These are phyloP conservation scores for Anarrhichthys ocellatus DNA, from an alignment of 2,113 vertebrate species.

Conservation along the genomic window DNA sequence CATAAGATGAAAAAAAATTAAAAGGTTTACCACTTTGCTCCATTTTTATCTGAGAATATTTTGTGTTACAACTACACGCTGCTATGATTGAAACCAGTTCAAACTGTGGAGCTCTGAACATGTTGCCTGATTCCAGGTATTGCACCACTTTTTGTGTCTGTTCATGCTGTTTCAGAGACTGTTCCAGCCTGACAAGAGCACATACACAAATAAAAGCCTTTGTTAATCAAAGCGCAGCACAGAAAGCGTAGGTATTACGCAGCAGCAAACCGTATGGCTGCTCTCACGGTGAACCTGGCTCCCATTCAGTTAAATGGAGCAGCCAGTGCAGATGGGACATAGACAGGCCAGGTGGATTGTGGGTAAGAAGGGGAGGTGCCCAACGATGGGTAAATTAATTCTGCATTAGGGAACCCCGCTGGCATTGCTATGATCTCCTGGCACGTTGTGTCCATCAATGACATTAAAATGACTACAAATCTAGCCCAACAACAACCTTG, in stretches of 20 bases:
- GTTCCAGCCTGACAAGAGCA: neutral
- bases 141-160: neutral
- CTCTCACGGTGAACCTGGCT: conserved; percentile 63
- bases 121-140: neutral
- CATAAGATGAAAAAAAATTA: too few relatives aligned
- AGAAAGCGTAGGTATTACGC: too few relatives aligned
- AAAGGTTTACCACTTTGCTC: neutral
- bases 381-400: conserved; percentile 71
- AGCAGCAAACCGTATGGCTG: conserved; percentile 45
- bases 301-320: conserved; percentile 25
- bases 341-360: conserved; percentile 54
- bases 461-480: too few relatives aligned
- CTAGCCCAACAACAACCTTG: neutral
- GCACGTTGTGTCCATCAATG: conserved; percentile 10
- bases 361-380: conserved; percentile 41
- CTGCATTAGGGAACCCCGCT: conserved; percentile 64
- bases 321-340: conserved; percentile 37
- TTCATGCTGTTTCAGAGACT: neutral
- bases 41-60: neutral
- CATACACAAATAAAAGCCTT: neutral
- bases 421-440: conserved; percentile 40
- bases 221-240: neutral
- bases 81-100: neutral
- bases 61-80: neutral
- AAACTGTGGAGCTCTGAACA: too few relatives aligned